A percentile compares a stretch with the other conserved stretches of the same genome.
phyloP scores from a whole-genome alignment of 1,140 invertebrate species.

The Ooceraea biroi region DNA sequence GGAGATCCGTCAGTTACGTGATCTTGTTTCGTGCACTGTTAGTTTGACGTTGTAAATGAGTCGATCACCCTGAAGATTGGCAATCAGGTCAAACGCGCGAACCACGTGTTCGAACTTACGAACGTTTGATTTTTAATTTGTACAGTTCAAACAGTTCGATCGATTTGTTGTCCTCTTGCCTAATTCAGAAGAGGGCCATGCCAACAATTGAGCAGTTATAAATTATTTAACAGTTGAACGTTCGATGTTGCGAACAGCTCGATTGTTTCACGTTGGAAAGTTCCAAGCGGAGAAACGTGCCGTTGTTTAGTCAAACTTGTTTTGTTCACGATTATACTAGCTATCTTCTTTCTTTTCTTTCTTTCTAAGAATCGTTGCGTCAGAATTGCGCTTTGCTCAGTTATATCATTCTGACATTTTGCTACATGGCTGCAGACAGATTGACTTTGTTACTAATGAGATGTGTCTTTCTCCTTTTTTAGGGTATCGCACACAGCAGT shows the following conservation, averaged over 20 bases:
- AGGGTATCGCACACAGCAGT: conserved; percentile 30
- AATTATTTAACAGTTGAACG: too few species aligned
- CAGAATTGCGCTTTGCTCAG: neutral
- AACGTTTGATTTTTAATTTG: too few species aligned
- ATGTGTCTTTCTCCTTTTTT: conserved; percentile 5
- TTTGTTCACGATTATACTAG: neutral
- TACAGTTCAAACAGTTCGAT: too few species aligned
- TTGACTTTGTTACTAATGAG: neutral
- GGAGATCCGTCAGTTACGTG: neutral
- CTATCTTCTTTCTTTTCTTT: conserved; percentile 16
- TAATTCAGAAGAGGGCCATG: too few species aligned
- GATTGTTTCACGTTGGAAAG: too few species aligned
- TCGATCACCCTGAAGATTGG: neutral
- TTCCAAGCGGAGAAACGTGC: neutral
- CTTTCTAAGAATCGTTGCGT: neutral
- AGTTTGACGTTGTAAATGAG: neutral
- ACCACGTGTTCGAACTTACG: too few species aligned
- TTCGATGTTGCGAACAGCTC: too few species aligned
- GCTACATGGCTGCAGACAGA: too few species aligned
- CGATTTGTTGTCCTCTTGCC: too few species aligned
- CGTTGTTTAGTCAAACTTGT: neutral
- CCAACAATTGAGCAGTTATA: too few species aligned
- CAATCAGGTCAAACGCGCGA: too few species aligned
- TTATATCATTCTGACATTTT: neutral
- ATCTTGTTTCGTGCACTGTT: neutral